Conservation (phyloP, 1,140 invertebrate species). For the Apis florea region DNA sequence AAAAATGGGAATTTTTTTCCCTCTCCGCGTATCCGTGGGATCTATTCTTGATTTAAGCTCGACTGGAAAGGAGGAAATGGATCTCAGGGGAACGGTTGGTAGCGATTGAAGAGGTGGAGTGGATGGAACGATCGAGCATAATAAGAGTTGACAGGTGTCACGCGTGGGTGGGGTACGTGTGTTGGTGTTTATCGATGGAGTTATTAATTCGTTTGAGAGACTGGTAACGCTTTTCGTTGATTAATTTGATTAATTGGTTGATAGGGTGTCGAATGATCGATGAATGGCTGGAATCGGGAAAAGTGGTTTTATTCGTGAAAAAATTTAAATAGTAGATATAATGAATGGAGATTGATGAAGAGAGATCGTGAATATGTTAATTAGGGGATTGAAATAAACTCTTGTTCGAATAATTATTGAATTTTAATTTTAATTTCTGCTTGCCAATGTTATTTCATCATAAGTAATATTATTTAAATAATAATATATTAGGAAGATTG, state of each 20-base stretch:
- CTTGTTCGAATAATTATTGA: no score
- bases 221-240: not conserved
- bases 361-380: no score
- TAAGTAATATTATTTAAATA: no score
- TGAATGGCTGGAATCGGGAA: no score
- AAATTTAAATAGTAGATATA: no score
- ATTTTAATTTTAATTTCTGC: no score
- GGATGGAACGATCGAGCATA: not conserved
- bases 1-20: constrained; percentile 21
- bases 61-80: not conserved
- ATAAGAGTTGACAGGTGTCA: constrained; percentile 14
- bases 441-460: no score
- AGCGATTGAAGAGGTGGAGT: not conserved
- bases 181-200: not conserved
- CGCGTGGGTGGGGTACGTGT: not conserved
- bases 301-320: no score
- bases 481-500: no score
- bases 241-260: not conserved
- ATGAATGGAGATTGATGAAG: no score
- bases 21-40: not conserved
- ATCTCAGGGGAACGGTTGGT: not conserved
- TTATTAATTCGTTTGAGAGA: not conserved
- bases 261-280: no score
- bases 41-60: constrained; percentile 23
- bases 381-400: no score